Evolutionary conservation across 1,140 invertebrate genomes (phyloP).

Genomic region (Meloidogyne chitwoodi): DNA sequence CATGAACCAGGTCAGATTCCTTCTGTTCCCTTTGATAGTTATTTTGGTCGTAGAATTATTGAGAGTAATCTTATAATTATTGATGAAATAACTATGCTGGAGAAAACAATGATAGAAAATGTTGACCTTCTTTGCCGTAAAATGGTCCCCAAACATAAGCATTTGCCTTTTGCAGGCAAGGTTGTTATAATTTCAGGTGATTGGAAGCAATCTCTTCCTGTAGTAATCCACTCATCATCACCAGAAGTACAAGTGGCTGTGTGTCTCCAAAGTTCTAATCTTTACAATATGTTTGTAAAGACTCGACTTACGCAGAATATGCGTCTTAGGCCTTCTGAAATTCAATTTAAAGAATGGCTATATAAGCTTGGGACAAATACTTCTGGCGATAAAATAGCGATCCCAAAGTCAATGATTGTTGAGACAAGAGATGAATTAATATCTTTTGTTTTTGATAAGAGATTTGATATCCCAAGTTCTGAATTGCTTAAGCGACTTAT

Average conservation of each 20-base stretch:
- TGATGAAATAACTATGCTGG: constrained; percentile 18
- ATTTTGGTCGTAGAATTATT: background rate
- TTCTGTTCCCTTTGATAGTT: background rate
- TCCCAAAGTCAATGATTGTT: background rate
- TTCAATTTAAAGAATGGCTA: background rate
- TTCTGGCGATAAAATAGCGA: background rate
- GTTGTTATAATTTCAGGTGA: constrained; percentile 5
- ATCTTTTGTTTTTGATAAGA: background rate
- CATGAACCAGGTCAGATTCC: background rate
- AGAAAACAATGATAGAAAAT: constrained; percentile 1
- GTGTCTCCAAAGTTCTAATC: background rate
- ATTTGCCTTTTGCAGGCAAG: constrained; percentile 5
- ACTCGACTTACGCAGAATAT: background rate
- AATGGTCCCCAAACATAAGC: background rate
- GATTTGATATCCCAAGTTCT: background rate
- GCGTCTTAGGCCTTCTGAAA: background rate
- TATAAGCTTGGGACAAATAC: background rate
- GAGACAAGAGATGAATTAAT: background rate
- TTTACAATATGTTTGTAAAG: background rate
- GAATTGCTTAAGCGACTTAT: background rate
- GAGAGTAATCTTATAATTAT: constrained; percentile 6
- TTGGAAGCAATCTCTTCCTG: constrained; percentile 18
- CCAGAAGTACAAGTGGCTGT: background rate
- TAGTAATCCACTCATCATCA: background rate
- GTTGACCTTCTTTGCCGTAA: constrained; percentile 1